These are phyloP conservation scores for Pinna nobilis DNA, from an alignment of 1,140 invertebrate species.

Conservation along the genomic window DNA sequence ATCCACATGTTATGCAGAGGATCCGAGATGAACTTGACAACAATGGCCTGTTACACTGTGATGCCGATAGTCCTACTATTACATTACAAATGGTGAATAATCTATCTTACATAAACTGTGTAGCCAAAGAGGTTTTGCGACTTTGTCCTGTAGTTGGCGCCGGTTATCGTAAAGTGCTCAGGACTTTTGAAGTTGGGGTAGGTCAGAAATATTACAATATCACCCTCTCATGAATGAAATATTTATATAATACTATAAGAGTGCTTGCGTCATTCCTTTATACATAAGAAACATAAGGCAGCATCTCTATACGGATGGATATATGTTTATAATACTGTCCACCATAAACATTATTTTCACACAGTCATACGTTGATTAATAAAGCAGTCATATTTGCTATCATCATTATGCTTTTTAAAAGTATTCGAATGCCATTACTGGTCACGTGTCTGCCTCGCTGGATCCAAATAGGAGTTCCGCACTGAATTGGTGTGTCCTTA, in stretches of 20 bases:
- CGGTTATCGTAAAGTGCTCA: slow-evolving; percentile 60
- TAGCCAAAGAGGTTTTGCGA: slow-evolving; percentile 65
- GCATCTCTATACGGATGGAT: too few species aligned
- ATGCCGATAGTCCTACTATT: slow-evolving; percentile 24
- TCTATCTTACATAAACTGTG: slow-evolving; percentile 51
- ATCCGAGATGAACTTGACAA: slow-evolving; percentile 52
- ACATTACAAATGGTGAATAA: slow-evolving; percentile 36
- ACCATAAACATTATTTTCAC: too few species aligned
- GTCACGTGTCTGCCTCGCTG: too few species aligned
- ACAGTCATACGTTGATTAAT: too few species aligned
- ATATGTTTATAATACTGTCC: too few species aligned
- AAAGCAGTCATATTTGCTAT: too few species aligned
- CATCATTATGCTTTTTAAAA: too few species aligned
- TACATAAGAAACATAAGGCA: too few species aligned
- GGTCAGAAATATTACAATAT: slow-evolving; percentile 7
- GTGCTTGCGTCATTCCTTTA: too few species aligned
- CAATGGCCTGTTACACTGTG: slow-evolving; percentile 38
- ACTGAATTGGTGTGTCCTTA: too few species aligned
- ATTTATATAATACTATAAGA: neutral
- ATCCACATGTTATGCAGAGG: slow-evolving; percentile 49
- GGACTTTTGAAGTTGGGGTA: slow-evolving; percentile 66
- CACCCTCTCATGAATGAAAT: neutral
- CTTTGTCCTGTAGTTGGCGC: slow-evolving; percentile 61
- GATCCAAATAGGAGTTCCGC: too few species aligned
- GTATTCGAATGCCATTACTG: too few species aligned